Percentiles rank a stretch among this genome's conserved stretches.
Evolutionary conservation across 37 sponge, comb jelly and placozoan species (phyloP).

Genomic region (Hormiphora californensis): DNA sequence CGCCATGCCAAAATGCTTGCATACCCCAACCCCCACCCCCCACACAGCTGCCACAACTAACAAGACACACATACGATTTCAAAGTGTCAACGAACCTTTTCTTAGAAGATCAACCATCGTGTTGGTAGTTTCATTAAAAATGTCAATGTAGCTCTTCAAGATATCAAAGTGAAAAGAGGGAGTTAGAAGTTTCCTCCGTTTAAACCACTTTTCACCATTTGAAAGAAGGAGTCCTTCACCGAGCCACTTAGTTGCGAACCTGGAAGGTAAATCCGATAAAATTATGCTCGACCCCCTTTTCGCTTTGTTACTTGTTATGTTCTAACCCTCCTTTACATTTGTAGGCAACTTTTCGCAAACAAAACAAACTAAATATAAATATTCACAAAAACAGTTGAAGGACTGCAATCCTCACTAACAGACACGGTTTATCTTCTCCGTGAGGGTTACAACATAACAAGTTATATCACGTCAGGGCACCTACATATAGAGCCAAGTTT

Average conservation of each 20-base stretch:
- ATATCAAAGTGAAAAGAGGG: slow-evolving; percentile 6
- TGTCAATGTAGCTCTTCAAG: neutral
- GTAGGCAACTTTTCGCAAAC: too few relatives aligned
- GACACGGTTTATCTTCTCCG: neutral
- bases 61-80: too few relatives aligned
- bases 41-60: too few relatives aligned
- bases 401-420: neutral
- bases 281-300: too few relatives aligned
- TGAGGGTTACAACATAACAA: neutral
- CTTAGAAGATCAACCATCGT: neutral
- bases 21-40: too few relatives aligned
- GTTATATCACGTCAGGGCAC: neutral
- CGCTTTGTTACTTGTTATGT: too few relatives aligned
- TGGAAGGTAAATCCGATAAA: neutral
- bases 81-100: too few relatives aligned
- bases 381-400: too few relatives aligned
- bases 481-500: neutral
- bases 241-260: neutral
- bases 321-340: too few relatives aligned
- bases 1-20: too few relatives aligned
- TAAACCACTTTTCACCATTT: neutral
- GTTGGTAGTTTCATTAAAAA: neutral
- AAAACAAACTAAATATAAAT: too few relatives aligned
- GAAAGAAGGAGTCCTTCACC: neutral
- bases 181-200: neutral